Evolutionary conservation across 2,888 invertebrate species (phyloP).

Genomic region (Blastobasis adustella): DNA sequence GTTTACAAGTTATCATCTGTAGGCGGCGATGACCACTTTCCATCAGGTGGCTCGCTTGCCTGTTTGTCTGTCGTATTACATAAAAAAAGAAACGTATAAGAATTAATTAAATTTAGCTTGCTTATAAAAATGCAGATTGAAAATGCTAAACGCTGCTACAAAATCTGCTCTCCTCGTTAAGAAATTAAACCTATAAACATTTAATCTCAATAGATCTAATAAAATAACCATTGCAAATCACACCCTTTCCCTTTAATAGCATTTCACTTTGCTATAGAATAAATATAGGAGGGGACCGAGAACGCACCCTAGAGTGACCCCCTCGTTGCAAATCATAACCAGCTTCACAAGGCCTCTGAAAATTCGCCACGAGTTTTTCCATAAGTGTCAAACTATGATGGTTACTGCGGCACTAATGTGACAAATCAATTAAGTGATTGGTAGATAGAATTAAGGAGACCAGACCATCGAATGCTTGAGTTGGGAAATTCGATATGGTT

Average conservation of each 20-base stretch:
- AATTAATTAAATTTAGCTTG: no score
- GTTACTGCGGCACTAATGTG: constrained; percentile 30
- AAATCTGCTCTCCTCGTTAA: background rate
- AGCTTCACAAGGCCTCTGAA: no score
- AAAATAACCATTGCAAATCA: constrained; percentile 65
- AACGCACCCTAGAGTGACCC: constrained; percentile 16
- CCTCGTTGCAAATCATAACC: background rate
- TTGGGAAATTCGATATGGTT: constrained; percentile 8
- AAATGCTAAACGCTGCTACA: background rate
- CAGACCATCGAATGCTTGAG: constrained; percentile 1
- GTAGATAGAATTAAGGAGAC: constrained; percentile 3
- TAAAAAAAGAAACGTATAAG: no score
- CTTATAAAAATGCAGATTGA: no score
- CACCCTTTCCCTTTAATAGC: constrained; percentile 58
- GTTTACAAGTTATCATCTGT: no score
- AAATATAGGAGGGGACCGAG: constrained; percentile 23
- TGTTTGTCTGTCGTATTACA: no score
- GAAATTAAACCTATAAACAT: constrained; percentile 30
- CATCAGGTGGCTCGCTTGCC: no score
- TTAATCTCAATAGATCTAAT: constrained; percentile 60
- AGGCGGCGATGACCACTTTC: no score
- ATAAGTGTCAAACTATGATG: background rate
- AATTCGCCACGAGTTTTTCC: no score
- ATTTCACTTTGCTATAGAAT: constrained; percentile 35
- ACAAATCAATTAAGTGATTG: constrained; percentile 67